Evolutionary conservation across 2,888 invertebrate genomes (phyloP).

Genomic region (Incurvaria masculella): DNA sequence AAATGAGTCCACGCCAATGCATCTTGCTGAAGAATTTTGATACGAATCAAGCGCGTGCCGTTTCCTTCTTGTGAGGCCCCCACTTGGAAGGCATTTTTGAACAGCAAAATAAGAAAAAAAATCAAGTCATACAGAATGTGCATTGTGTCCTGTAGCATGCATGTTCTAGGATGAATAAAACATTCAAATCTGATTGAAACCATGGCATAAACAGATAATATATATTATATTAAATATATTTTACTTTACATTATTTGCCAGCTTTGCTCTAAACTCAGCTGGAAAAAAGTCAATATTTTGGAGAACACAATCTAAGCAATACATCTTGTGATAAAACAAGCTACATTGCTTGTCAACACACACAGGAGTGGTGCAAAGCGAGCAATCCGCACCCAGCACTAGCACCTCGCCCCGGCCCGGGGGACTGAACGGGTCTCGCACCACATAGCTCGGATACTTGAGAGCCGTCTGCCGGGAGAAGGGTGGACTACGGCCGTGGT

Average conservation of each 20-base stretch:
- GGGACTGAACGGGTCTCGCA: constrained; percentile 82
- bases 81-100: no score
- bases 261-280: constrained; percentile 61
- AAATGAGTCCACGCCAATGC: no score
- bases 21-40: no score
- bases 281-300: constrained; percentile 63
- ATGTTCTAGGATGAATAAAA: neutral
- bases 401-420: constrained; percentile 73
- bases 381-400: constrained; percentile 74
- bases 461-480: constrained; percentile 67
- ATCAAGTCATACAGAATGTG: no score
- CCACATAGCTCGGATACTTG: constrained; percentile 71
- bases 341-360: constrained; percentile 77
- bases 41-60: no score
- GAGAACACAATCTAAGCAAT: constrained; percentile 69
- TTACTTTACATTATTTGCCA: constrained; percentile 36
- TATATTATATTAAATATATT: constrained; percentile 22
- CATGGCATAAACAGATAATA: no score
- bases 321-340: constrained; percentile 71
- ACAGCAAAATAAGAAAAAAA: no score
- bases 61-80: no score
- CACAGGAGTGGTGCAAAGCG: constrained; percentile 62
- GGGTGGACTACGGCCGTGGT: constrained; percentile 71
- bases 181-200: no score
- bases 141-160: neutral